These are phyloP conservation scores for Hirtodrosophila histrioides DNA, from an alignment of 2,888 invertebrate genomes.

Conservation along the genomic window DNA sequence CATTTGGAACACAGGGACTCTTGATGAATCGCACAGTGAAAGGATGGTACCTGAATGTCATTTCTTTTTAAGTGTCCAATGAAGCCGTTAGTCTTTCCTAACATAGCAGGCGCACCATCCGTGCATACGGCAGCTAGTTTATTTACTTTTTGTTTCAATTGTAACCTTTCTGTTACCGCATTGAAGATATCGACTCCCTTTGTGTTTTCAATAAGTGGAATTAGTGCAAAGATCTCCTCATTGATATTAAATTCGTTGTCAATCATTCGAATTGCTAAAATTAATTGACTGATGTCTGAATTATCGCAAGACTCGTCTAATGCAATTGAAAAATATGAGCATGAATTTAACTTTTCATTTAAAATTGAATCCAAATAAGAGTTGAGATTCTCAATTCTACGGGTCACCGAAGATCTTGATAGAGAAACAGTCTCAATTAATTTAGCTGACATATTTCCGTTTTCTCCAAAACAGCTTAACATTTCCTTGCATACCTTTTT, in stretches of 20 bases:
- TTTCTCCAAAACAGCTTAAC: background rate
- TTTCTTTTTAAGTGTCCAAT: background rate
- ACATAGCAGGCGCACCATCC: no score
- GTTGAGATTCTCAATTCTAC: no score
- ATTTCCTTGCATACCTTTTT: background rate
- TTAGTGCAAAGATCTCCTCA: no score
- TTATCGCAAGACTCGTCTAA: constrained; percentile 27
- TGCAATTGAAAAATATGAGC: constrained; percentile 25
- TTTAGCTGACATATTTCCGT: background rate
- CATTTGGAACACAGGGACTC: constrained; percentile 26
- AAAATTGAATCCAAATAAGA: no score
- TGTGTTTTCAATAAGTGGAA: background rate
- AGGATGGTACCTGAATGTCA: background rate
- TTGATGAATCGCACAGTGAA: constrained; percentile 27
- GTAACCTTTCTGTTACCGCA: background rate
- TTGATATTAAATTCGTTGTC: background rate
- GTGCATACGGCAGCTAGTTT: no score
- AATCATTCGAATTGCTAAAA: constrained; percentile 14
- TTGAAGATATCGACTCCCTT: background rate
- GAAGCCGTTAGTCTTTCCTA: background rate
- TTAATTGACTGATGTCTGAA: constrained; percentile 20
- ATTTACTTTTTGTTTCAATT: no score
- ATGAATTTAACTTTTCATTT: background rate
- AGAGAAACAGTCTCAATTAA: no score
- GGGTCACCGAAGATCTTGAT: no score